A percentile compares a stretch with the other conserved stretches of the same genome.
Evolutionary conservation across 1,140 invertebrate genomes (phyloP).

Genomic region (Xylocopa sonorina): DNA sequence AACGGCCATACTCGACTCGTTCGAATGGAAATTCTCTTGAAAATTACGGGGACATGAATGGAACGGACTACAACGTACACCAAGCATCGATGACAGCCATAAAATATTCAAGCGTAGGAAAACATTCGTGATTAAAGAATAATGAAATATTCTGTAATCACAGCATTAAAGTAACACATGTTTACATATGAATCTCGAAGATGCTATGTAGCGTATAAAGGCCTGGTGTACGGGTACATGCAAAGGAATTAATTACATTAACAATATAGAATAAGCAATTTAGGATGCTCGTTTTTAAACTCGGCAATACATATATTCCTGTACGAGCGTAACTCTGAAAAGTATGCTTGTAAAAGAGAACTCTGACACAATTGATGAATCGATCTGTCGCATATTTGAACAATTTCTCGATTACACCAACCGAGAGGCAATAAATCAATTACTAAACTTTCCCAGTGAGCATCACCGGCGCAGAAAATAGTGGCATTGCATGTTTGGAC

Average conservation of each 20-base stretch:
- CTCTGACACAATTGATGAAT: no score
- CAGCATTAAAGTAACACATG: no score
- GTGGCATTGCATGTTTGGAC: constrained; percentile 42
- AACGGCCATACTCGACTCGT: no score
- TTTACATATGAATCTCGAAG: no score
- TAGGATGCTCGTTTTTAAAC: no score
- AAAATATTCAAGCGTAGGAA: constrained; percentile 5
- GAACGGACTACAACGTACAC: not conserved
- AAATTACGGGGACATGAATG: not conserved
- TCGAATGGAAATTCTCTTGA: not conserved
- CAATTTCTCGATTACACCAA: not conserved
- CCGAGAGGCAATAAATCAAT: not conserved
- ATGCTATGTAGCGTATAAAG: no score
- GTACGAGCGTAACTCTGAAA: not conserved
- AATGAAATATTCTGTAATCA: not conserved
- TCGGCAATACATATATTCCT: no score
- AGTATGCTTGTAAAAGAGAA: no score
- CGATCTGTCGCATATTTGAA: not conserved
- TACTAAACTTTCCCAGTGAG: not conserved
- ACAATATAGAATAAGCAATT: no score
- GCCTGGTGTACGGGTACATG: no score
- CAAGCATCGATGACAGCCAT: not conserved
- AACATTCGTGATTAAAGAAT: no score
- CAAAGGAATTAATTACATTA: no score
- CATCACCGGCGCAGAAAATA: constrained; percentile 5